Percentiles rank a stretch among this genome's conserved stretches.
These are phyloP conservation scores for Falco cherrug DNA, from an alignment of 2,797 vertebrate species.

Conservation along the genomic window DNA sequence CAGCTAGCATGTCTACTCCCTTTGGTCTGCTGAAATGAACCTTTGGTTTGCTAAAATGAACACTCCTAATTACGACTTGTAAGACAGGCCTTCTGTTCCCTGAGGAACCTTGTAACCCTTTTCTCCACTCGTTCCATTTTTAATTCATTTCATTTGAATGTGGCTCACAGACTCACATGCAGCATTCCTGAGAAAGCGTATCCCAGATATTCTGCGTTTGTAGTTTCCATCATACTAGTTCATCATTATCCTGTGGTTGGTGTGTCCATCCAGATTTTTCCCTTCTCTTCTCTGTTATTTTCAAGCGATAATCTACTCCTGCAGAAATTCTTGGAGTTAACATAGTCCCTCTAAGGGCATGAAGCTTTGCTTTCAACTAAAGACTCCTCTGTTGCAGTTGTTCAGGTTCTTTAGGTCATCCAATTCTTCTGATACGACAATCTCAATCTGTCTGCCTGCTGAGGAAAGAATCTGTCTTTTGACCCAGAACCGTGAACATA, in stretches of 20 bases:
- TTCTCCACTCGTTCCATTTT: constrained; percentile 14
- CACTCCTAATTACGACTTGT: constrained; percentile 44
- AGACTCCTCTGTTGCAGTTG: neutral
- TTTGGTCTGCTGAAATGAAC: constrained; percentile 46
- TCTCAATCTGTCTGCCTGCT: neutral
- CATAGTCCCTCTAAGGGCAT: neutral
- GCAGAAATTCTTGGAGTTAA: constrained; percentile 1
- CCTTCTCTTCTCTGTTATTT: neutral
- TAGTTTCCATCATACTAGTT: neutral
- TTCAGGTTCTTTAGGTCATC: neutral
- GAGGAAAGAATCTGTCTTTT: neutral
- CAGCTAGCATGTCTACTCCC: neutral
- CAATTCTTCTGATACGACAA: neutral
- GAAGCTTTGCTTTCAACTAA: neutral
- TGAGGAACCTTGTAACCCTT: constrained; percentile 28
- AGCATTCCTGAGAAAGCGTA: neutral
- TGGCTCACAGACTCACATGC: constrained; percentile 1
- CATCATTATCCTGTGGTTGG: neutral
- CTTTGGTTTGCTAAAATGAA: constrained; percentile 56
- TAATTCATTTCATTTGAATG: constrained; percentile 47
- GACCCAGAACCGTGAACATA: neutral
- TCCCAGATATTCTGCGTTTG: neutral
- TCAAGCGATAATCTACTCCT: neutral
- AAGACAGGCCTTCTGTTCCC: constrained; percentile 34
- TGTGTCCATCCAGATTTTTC: neutral